Percentiles rank a stretch among this genome's conserved stretches.
phyloP scores from a whole-genome alignment of 2,888 invertebrate genomes.

The Seira ritae region DNA sequence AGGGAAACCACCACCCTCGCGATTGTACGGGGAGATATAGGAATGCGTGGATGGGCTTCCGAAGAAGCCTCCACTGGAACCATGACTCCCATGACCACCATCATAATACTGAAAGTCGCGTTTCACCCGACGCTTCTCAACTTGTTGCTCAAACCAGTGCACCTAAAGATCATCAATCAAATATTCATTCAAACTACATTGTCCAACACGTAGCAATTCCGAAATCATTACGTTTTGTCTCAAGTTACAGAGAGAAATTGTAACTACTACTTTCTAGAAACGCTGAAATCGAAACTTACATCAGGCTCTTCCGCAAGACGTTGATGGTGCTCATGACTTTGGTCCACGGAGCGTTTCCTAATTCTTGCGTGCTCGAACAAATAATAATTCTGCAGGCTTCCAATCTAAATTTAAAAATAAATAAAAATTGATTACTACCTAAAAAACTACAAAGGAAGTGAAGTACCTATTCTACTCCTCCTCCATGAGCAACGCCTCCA shows the following conservation, averaged over 20 bases:
- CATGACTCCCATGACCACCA: constrained; percentile 74
- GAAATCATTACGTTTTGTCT: not conserved
- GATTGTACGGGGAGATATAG: constrained; percentile 64
- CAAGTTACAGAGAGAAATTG: not conserved
- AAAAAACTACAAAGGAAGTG: too few relatives aligned
- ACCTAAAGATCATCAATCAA: constrained; percentile 80
- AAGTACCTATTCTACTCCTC: too few relatives aligned
- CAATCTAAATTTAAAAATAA: constrained; percentile 86
- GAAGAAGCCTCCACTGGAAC: constrained; percentile 74
- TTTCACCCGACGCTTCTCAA: constrained; percentile 90
- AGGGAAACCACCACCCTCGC: constrained; percentile 81
- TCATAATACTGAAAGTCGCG: constrained; percentile 84
- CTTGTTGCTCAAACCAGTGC: constrained; percentile 96
- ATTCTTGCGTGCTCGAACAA: constrained; percentile 90
- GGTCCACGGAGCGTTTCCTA: constrained; percentile 88
- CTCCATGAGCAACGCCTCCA: too few relatives aligned
- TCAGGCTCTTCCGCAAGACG: constrained; percentile 86
- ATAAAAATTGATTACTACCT: too few relatives aligned
- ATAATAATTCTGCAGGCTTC: constrained; percentile 89
- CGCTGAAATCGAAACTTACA: too few relatives aligned
- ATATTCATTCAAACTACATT: not conserved
- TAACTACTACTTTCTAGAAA: too few relatives aligned
- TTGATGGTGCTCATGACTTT: constrained; percentile 86
- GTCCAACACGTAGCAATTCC: not conserved
- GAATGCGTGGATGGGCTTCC: constrained; percentile 75